These are phyloP conservation scores for Ceyx cyanopectus DNA, from an alignment of 2,113 vertebrate genomes.

Conservation along the genomic window DNA sequence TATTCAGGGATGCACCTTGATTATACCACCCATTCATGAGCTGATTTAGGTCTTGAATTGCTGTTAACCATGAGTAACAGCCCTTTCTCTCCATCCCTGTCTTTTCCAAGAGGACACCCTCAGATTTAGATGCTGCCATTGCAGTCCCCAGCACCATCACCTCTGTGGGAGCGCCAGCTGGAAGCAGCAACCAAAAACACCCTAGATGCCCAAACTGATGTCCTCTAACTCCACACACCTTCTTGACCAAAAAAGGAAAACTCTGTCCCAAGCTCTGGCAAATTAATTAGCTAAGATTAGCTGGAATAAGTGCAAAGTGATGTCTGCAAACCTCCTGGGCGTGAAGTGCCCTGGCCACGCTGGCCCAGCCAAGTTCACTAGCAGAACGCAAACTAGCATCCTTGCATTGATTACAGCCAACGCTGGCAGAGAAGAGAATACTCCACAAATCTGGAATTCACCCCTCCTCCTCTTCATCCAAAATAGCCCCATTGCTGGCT, in stretches of 20 bases:
- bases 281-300: not conserved
- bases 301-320: not conserved
- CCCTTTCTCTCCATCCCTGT: not conserved
- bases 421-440: not conserved
- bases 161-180: not conserved
- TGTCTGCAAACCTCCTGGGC: not conserved
- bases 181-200: not conserved
- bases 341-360: fast-evolving
- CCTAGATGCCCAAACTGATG: no score
- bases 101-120: not conserved
- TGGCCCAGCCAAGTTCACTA: not conserved
- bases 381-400: not conserved
- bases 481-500: not conserved
- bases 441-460: not conserved
- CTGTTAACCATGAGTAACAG: not conserved
- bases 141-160: not conserved
- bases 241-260: not conserved
- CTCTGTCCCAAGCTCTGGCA: fast-evolving
- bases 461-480: constrained; percentile 2
- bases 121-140: not conserved
- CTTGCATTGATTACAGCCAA: not conserved
- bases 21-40: not conserved
- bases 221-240: not conserved
- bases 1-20: not conserved
- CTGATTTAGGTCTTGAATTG: not conserved